A percentile compares a stretch with the other conserved stretches of the same genome.
phyloP scores from a whole-genome alignment of 2,888 invertebrate genomes.

The Andrena bicolor region DNA sequence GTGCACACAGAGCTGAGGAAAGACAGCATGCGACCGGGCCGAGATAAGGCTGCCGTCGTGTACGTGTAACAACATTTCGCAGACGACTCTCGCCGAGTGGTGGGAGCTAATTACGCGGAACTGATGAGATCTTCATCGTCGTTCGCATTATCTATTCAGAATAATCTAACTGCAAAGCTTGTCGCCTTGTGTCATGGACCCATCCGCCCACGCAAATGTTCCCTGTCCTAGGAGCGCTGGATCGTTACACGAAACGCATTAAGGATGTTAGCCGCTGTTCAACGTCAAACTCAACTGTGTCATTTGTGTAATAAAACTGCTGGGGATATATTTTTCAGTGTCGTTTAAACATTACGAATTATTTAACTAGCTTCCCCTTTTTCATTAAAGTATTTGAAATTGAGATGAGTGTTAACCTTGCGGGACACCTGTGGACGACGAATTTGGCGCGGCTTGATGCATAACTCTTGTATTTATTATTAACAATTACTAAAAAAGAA shows the following conservation, averaged over 20 bases:
- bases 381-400: too few species aligned
- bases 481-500: too few species aligned
- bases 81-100: constrained; percentile 60
- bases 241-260: constrained; percentile 7
- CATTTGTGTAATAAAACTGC: not conserved
- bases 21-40: constrained; percentile 38
- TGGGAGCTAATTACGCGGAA: constrained; percentile 80
- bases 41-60: constrained; percentile 58
- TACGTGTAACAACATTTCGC: constrained; percentile 58
- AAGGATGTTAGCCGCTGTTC: constrained; percentile 7
- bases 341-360: too few species aligned
- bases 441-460: too few species aligned
- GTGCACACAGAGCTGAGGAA: constrained; percentile 6
- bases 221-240: not conserved
- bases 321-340: too few species aligned
- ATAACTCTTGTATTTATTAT: too few species aligned
- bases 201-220: constrained; percentile 58
- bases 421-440: too few species aligned
- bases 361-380: too few species aligned
- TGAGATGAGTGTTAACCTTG: too few species aligned
- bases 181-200: constrained; percentile 71
- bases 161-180: constrained; percentile 77
- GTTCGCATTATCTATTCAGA: constrained; percentile 77
- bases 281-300: not conserved
- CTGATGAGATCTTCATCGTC: constrained; percentile 80